phyloP scores from a whole-genome alignment of 2,888 invertebrate species.

The Gryllus longicercus region DNA sequence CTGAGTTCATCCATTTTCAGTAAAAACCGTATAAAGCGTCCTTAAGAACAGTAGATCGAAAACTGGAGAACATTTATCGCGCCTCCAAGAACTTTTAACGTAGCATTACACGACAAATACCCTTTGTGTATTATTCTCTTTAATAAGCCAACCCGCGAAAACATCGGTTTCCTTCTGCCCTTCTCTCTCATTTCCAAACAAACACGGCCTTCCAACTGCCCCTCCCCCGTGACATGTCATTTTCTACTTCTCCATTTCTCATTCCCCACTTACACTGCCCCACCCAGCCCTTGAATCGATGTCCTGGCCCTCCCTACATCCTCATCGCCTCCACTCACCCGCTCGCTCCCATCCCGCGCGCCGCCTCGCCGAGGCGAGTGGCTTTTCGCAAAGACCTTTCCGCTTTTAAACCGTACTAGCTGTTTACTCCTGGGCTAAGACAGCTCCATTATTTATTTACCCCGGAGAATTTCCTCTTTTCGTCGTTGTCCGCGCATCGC shows the following conservation, averaged over 20 bases:
- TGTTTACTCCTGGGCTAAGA: background rate
- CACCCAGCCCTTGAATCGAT: background rate
- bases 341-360: background rate
- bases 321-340: background rate
- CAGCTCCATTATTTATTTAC: slow-evolving; percentile 17
- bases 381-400: background rate
- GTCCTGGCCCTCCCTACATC: background rate
- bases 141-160: no score
- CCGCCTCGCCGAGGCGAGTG: background rate
- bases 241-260: background rate
- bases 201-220: no score
- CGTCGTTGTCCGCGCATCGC: no score
- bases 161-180: no score
- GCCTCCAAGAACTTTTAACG: no score
- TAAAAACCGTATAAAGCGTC: no score
- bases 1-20: no score
- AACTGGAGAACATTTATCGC: no score
- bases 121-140: no score
- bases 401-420: background rate
- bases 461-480: background rate
- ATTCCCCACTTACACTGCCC: background rate
- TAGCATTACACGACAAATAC: no score
- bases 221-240: background rate
- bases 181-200: no score
- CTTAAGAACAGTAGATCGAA: no score